Percentiles rank a stretch among this genome's conserved stretches.
Evolutionary conservation across 2,797 vertebrate genomes (phyloP).

Genomic region (Eulemur mongoz): DNA sequence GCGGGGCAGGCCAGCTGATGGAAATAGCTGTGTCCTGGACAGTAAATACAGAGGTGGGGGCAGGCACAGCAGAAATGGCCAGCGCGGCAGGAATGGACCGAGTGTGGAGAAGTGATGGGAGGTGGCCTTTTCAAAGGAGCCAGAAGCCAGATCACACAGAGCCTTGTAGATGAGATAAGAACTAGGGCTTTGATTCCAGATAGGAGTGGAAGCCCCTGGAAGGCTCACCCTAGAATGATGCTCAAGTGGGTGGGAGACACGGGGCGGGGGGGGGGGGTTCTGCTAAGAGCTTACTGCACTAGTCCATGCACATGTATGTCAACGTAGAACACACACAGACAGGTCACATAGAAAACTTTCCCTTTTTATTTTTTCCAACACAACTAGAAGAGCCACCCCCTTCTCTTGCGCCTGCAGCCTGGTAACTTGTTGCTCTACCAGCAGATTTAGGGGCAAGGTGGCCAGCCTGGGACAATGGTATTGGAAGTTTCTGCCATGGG

Average conservation of each 20-base stretch:
- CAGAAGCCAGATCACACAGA: neutral
- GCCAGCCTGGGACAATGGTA: neutral
- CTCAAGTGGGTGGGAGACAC: rapidly evolving
- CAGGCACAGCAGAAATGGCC: neutral
- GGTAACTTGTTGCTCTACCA: neutral
- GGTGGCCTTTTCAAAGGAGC: neutral
- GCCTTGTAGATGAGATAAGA: neutral
- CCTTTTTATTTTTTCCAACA: neutral
- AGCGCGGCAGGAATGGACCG: rapidly evolving
- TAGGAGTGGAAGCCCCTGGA: too few relatives aligned
- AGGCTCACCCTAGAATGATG: neutral
- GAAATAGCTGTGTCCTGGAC: neutral
- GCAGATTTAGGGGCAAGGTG: neutral
- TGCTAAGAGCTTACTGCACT: neutral
- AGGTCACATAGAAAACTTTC: too few relatives aligned
- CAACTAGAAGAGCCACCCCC: neutral
- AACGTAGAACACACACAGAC: rapidly evolving
- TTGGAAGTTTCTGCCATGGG: neutral
- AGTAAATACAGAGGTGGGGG: neutral
- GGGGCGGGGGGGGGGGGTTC: rapidly evolving
- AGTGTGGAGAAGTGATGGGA: rapidly evolving
- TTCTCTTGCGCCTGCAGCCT: neutral
- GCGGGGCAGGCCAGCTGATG: neutral
- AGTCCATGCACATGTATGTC: neutral
- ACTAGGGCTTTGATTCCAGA: neutral